phyloP scores from a whole-genome alignment of 2,888 invertebrate species.

The Poecilobothrus nobilitatus region DNA sequence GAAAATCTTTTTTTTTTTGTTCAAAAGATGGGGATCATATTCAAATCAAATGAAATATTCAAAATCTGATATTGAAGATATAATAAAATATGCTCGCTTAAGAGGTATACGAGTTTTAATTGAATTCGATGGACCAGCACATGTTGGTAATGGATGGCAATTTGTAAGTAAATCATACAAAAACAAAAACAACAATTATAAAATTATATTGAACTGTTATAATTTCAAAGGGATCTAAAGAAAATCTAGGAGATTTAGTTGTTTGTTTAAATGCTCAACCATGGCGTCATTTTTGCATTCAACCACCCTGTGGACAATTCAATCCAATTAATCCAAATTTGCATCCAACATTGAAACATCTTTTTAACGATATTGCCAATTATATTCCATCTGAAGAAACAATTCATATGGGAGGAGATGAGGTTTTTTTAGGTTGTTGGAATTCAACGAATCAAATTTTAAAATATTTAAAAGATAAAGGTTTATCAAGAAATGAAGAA shows the following conservation, averaged over 20 bases:
- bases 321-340: constrained; percentile 67
- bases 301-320: constrained; percentile 79
- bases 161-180: constrained; percentile 19
- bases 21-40: constrained; percentile 62
- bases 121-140: constrained; percentile 84
- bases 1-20: constrained; percentile 3
- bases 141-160: constrained; percentile 78
- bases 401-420: constrained; percentile 80
- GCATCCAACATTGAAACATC: constrained; percentile 56
- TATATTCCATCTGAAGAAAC: constrained; percentile 51
- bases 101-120: constrained; percentile 78
- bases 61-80: constrained; percentile 52
- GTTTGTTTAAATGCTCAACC: constrained; percentile 59
- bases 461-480: constrained; percentile 52
- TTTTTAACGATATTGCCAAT: constrained; percentile 61
- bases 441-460: constrained; percentile 62
- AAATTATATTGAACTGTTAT: too few relatives aligned
- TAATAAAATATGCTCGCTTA: constrained; percentile 66
- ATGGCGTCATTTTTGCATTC: constrained; percentile 65
- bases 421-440: constrained; percentile 67
- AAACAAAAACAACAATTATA: too few relatives aligned
- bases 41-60: constrained; percentile 60
- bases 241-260: constrained; percentile 54
- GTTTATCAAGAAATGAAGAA: constrained; percentile 44
- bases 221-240: constrained; percentile 50